Conservation (phyloP, 2,888 invertebrate species). For the Acrobasis repandana region DNA sequence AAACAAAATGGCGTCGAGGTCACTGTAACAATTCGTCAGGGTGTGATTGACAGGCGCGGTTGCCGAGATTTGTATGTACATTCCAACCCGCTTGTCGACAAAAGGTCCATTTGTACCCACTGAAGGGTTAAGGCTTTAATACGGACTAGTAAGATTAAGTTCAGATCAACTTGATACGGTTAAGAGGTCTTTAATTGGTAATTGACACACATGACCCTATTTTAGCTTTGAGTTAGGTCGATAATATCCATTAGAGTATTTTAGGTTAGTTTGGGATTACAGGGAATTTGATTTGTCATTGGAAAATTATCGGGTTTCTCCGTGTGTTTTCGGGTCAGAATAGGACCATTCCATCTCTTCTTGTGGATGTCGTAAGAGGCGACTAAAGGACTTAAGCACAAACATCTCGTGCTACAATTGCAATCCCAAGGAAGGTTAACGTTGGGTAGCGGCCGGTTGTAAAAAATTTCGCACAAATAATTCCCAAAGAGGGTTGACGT, state of each 20-base stretch:
- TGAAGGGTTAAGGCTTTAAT: conserved; percentile 18
- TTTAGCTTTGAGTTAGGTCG: conserved; percentile 11
- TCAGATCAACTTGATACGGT: conserved; percentile 10
- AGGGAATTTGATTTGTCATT: neutral
- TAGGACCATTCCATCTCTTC: too few relatives aligned
- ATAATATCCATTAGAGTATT: conserved; percentile 1
- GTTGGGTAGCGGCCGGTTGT: too few relatives aligned
- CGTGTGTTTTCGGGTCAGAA: too few relatives aligned
- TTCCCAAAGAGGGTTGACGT: too few relatives aligned
- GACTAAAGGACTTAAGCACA: too few relatives aligned
- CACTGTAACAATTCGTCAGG: conserved; percentile 28
- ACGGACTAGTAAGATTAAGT: conserved; percentile 6
- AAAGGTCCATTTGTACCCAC: conserved; percentile 21
- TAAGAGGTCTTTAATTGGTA: conserved; percentile 14
- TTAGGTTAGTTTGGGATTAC: neutral
- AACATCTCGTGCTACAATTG: too few relatives aligned
- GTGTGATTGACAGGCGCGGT: conserved; percentile 30
- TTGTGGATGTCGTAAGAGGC: too few relatives aligned
- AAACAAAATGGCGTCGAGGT: conserved; percentile 18
- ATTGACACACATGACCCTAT: conserved; percentile 14
- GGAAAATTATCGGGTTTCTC: too few relatives aligned
- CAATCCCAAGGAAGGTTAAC: too few relatives aligned
- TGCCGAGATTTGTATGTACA: conserved; percentile 28
- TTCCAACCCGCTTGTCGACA: conserved; percentile 19
- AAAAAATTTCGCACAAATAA: too few relatives aligned